phyloP scores from a whole-genome alignment of 1,140 invertebrate species.

The Copidosoma floridanum region DNA sequence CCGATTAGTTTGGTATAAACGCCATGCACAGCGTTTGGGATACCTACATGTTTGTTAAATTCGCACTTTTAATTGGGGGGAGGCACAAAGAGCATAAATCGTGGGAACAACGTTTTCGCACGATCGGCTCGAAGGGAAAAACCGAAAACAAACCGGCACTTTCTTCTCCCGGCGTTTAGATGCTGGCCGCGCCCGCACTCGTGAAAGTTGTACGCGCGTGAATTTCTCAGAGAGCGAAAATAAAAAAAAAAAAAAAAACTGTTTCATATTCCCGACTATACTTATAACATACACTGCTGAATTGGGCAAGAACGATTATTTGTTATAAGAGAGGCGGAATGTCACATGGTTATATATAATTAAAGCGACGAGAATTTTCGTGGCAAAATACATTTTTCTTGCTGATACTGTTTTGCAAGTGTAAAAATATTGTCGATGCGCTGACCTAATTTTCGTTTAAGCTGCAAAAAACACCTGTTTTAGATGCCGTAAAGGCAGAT shows the following conservation, averaged over 20 bases:
- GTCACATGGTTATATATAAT: too few relatives aligned
- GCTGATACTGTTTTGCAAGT: too few relatives aligned
- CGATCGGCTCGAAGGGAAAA: neutral
- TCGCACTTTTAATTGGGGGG: neutral
- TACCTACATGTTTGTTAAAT: neutral
- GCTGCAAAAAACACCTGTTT: too few relatives aligned
- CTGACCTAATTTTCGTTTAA: too few relatives aligned
- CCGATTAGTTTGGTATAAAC: neutral
- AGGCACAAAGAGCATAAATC: neutral
- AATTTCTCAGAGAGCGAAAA: neutral
- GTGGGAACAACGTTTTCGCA: neutral
- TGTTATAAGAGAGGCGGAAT: too few relatives aligned
- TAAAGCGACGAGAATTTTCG: too few relatives aligned
- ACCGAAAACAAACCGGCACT: neutral
- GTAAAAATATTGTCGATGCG: too few relatives aligned
- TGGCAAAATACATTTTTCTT: too few relatives aligned
- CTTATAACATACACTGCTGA: too few relatives aligned
- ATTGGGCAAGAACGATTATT: too few relatives aligned
- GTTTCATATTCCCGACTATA: too few relatives aligned
- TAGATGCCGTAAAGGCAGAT: too few relatives aligned
- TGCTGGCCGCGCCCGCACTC: neutral
- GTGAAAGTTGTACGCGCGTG: constrained; percentile 4
- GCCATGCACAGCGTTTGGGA: neutral
- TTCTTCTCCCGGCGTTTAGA: constrained; percentile 1
- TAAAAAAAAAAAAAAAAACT: constrained; percentile 14